phyloP scores from a whole-genome alignment of 2,888 invertebrate species.

The Xanthorhoe designata region DNA sequence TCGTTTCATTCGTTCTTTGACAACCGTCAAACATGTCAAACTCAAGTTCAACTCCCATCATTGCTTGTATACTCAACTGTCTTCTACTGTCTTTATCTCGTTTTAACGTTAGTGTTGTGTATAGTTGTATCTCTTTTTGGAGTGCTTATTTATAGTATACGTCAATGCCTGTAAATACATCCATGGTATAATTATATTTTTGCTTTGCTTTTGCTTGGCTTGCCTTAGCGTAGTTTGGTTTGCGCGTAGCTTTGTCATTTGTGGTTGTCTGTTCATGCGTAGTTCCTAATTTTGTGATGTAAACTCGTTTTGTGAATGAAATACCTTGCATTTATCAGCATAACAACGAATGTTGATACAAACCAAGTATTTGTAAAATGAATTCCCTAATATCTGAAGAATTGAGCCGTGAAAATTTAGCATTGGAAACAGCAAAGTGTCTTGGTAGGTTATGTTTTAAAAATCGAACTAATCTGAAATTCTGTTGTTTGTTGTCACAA shows the following conservation, averaged over 20 bases:
- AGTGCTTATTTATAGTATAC: not conserved
- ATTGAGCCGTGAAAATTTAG: slow-evolving; percentile 71
- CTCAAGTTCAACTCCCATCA: no score
- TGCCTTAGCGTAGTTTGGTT: slow-evolving; percentile 13
- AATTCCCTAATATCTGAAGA: slow-evolving; percentile 78
- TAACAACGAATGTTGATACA: slow-evolving; percentile 54
- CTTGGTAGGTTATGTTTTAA: slow-evolving; percentile 79
- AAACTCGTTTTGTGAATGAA: slow-evolving; percentile 39
- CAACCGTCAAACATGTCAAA: not conserved
- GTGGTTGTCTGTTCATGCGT: slow-evolving; percentile 38
- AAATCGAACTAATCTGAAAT: slow-evolving; percentile 63
- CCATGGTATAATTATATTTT: no score
- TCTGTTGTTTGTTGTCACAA: slow-evolving; percentile 64
- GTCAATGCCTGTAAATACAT: no score
- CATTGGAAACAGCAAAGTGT: slow-evolving; percentile 71
- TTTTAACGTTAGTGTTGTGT: not conserved
- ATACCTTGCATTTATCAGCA: slow-evolving; percentile 36
- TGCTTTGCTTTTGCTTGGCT: not conserved
- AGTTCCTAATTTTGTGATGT: slow-evolving; percentile 15
- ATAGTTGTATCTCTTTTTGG: not conserved
- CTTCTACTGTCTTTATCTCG: no score
- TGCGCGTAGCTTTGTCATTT: no score
- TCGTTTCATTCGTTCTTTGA: not conserved
- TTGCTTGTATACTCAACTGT: no score
- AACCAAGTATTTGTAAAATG: slow-evolving; percentile 68